Conservation (phyloP, 2,797 vertebrate species). For the Lepidocolaptes lacrymiger region DNA sequence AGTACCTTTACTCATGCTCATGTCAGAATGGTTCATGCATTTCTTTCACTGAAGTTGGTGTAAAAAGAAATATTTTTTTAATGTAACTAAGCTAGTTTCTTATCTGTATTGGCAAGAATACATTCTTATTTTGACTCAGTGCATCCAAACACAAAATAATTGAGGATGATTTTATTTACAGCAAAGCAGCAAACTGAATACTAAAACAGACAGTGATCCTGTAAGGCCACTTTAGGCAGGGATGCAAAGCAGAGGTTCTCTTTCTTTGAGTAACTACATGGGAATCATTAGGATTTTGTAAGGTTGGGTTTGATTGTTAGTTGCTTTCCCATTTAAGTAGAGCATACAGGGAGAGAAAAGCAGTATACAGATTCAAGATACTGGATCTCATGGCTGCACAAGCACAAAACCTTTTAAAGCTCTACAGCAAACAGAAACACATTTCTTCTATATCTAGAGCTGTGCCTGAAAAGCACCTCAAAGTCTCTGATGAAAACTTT, state of each 20-base stretch:
- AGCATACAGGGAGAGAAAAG: background rate
- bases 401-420: background rate
- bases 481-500: background rate
- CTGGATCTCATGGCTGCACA: background rate
- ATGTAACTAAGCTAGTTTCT: background rate
- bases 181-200: background rate
- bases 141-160: background rate
- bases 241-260: background rate
- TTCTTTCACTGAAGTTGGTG: background rate
- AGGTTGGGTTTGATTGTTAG: background rate
- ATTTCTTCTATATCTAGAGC: background rate
- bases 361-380: background rate
- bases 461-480: background rate
- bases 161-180: background rate
- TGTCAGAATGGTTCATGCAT: background rate
- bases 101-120: background rate
- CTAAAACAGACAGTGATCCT: background rate
- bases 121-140: background rate
- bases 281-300: background rate
- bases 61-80: background rate
- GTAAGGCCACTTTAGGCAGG: background rate
- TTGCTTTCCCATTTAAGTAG: background rate
- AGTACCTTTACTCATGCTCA: background rate
- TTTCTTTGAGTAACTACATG: background rate
- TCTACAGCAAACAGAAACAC: background rate